These are phyloP conservation scores for Calameuta filiformis DNA, from an alignment of 2,888 invertebrate species.

Conservation along the genomic window DNA sequence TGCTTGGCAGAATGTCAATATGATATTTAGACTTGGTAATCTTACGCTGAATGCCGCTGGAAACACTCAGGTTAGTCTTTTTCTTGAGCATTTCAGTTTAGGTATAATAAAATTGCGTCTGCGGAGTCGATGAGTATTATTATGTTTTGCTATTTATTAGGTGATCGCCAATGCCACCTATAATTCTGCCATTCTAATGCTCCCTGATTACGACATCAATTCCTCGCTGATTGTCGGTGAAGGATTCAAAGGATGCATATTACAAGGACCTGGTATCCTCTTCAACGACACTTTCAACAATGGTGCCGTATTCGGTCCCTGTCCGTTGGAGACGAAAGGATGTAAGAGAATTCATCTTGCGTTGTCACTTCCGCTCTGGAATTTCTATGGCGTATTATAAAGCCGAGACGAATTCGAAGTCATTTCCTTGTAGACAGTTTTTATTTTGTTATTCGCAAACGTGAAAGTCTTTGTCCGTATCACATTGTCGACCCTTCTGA, in stretches of 20 bases:
- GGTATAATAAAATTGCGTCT: not conserved
- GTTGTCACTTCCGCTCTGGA: constrained; percentile 8
- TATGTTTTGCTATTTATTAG: constrained; percentile 59
- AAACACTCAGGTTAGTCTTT: constrained; percentile 69
- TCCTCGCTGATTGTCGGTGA: constrained; percentile 83
- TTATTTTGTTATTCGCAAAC: not conserved
- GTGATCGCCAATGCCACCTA: constrained; percentile 83
- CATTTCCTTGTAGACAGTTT: not conserved
- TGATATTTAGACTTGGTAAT: constrained; percentile 73
- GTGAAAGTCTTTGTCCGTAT: not conserved
- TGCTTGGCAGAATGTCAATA: constrained; percentile 81
- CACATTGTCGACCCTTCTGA: not conserved
- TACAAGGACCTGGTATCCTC: constrained; percentile 87
- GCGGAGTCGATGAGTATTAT: not conserved
- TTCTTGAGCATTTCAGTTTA: not conserved
- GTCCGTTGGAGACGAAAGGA: constrained; percentile 79
- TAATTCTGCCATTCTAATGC: constrained; percentile 79
- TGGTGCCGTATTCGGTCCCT: constrained; percentile 80
- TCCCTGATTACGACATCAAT: constrained; percentile 78
- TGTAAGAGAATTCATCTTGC: constrained; percentile 68
- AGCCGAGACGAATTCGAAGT: not conserved
- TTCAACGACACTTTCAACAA: constrained; percentile 75
- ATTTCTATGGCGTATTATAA: not conserved
- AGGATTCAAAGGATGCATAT: constrained; percentile 84
- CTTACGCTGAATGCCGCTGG: constrained; percentile 69